Conservation (phyloP, 2,888 invertebrate species). For the Achlya flavicornis region DNA sequence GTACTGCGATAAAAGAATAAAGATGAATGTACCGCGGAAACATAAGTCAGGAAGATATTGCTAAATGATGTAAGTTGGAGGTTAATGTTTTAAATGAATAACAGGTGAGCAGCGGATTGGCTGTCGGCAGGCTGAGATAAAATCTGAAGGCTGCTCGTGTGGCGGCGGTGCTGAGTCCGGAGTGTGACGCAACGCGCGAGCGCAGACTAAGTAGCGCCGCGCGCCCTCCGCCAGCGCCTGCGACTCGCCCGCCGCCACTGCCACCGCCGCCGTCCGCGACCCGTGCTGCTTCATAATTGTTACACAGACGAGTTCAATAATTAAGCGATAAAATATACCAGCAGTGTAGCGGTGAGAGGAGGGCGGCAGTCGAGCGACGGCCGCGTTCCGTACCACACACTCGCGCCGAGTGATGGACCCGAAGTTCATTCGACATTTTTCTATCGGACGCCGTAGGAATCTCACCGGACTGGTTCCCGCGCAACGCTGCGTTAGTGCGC, state of each 20-base stretch:
- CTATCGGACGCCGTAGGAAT: slow-evolving; percentile 85
- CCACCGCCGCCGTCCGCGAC: slow-evolving; percentile 51
- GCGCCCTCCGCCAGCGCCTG: slow-evolving; percentile 59
- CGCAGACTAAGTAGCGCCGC: slow-evolving; percentile 78
- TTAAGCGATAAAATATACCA: slow-evolving; percentile 82
- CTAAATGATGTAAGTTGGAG: slow-evolving; percentile 66
- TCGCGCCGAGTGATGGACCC: slow-evolving; percentile 73
- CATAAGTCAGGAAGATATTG: slow-evolving; percentile 64
- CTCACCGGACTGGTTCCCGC: slow-evolving; percentile 86
- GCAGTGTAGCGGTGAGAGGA: slow-evolving; percentile 74
- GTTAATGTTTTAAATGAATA: slow-evolving; percentile 70
- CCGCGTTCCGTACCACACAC: slow-evolving; percentile 78
- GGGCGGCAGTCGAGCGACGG: slow-evolving; percentile 79
- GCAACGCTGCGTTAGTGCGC: slow-evolving; percentile 82
- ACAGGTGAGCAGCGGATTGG: slow-evolving; percentile 65
- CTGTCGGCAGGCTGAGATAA: slow-evolving; percentile 59
- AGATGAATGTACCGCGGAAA: slow-evolving; percentile 57
- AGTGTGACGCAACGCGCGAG: slow-evolving; percentile 69
- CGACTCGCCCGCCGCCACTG: slow-evolving; percentile 64
- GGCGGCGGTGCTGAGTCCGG: slow-evolving; percentile 25
- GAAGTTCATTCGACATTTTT: slow-evolving; percentile 83
- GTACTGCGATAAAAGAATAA: slow-evolving; percentile 16
- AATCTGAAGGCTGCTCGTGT: slow-evolving; percentile 71
- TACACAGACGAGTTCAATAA: slow-evolving; percentile 81
- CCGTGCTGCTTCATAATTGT: slow-evolving; percentile 77